Conservation (phyloP, 1,140 invertebrate species). For the Lepidotrigona ventralis region DNA sequence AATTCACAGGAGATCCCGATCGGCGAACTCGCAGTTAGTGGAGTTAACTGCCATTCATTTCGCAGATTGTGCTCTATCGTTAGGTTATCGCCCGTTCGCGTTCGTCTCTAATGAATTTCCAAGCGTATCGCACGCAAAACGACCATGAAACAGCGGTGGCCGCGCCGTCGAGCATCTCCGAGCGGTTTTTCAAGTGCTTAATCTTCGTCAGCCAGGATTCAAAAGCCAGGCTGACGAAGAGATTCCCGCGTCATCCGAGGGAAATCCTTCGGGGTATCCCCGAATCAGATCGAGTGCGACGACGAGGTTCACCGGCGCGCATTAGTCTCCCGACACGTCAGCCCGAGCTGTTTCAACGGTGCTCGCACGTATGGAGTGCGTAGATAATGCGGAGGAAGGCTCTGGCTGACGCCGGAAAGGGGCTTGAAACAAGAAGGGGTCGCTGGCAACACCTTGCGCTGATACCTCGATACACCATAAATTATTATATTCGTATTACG, state of each 20-base stretch:
- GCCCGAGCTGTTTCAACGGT: slow-evolving; percentile 54
- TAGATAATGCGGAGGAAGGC: slow-evolving; percentile 60
- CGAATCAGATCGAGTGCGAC: neutral
- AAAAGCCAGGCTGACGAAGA: neutral
- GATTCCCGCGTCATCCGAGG: slow-evolving; percentile 16
- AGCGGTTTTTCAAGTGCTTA: no score
- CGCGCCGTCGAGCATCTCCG: neutral
- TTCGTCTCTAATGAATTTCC: neutral
- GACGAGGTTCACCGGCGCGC: slow-evolving; percentile 37
- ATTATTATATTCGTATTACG: slow-evolving; percentile 71
- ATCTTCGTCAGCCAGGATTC: neutral
- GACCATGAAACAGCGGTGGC: no score
- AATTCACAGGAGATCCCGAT: neutral
- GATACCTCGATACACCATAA: slow-evolving; percentile 71
- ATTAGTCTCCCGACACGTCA: slow-evolving; percentile 65
- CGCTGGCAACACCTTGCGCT: slow-evolving; percentile 69
- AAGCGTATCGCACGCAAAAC: neutral
- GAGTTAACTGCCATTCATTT: neutral
- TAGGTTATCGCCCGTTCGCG: neutral
- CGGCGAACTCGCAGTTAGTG: no score
- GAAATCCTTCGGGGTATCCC: neutral
- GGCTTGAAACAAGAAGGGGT: slow-evolving; percentile 38
- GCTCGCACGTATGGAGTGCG: slow-evolving; percentile 62
- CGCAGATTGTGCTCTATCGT: neutral
- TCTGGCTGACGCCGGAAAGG: neutral